Base-by-base conservation (phyloP, 1,140 invertebrate genomes). In the Drosophila subpulchrella region DNA sequence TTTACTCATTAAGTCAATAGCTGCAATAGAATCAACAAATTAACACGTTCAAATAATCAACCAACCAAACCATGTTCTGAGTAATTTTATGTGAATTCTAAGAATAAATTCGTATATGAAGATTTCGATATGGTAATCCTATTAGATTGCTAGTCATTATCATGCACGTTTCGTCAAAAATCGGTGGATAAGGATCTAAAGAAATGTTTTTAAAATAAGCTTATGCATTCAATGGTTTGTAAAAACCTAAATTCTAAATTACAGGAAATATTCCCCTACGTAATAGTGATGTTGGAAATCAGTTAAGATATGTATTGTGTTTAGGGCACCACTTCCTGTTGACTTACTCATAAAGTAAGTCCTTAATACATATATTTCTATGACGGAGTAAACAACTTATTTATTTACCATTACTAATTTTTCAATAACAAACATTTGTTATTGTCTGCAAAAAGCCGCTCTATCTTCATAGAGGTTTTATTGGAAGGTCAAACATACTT, bases 401-500 rank as follows among this genome's bases (percentile, higher is more conserved):
- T 27, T 24, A n/a, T 10, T 13, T 17, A 30, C n/a, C 8, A 32
- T 50, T 48, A 48, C 30, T 59, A 27, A 24, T 54, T 57, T 20
- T 32, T 8, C 6, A 38, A 24, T 11, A n/a, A 39, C 7, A 56
- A 39, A 32, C 24, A 10, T 36, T 17, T 34, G 13, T 34, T 59
- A 41, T 62, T 62, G 47, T 13, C 7, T 20, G n/a, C 41, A 42
- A 47, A 47, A 47, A 46, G 11, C 17, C 11, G 24, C 1, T 24
- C 42, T 2, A 27, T 48, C 32, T 27, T 51, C 12, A 11, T 30
- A 30, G 24, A 12, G 12, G 12, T 46, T 65, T 4, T 17, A 12
- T 27, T 4, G 36, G 46, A 12, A 63, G 44, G 13, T 17, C 6
- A 4, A n/a, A 30, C 27, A 44, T 7, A 32, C 20, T 65, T 42